phyloP scores from a whole-genome alignment of 1,140 invertebrate genomes.

The Magallana gigas region DNA sequence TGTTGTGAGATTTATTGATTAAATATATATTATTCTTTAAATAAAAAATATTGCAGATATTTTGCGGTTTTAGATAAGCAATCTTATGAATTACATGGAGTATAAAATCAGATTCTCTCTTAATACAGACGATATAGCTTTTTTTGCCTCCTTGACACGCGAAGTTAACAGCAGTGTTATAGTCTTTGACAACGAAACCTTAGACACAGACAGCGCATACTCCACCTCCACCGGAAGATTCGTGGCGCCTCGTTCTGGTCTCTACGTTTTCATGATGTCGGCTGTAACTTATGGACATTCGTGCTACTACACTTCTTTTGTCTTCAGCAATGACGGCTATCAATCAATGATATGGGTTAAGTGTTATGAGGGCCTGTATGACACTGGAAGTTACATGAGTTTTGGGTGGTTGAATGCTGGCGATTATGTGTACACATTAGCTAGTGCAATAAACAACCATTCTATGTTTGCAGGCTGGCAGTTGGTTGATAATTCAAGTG shows the following conservation, averaged over 20 bases:
- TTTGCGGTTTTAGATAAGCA: too few species aligned
- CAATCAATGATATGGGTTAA: background rate
- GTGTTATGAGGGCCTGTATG: background rate
- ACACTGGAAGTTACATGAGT: background rate
- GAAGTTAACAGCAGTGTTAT: background rate
- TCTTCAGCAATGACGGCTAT: background rate
- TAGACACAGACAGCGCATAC: background rate
- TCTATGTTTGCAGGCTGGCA: background rate
- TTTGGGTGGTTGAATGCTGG: background rate
- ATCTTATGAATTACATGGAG: too few species aligned
- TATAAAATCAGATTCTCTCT: too few species aligned
- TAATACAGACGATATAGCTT: background rate
- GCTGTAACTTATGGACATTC: background rate
- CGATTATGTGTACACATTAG: background rate
- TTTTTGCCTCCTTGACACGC: background rate
- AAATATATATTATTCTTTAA: too few species aligned
- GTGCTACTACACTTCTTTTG: background rate
- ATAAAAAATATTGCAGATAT: too few species aligned
- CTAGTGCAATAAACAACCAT: background rate
- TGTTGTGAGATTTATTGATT: too few species aligned
- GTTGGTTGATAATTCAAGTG: background rate
- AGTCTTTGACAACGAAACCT: background rate
- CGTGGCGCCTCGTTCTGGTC: constrained; percentile 23
- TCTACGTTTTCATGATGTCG: constrained; percentile 13
- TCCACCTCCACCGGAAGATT: background rate